Base-by-base conservation (phyloP, 1,140 invertebrate genomes). In the Drosophila parabipectinata region DNA sequence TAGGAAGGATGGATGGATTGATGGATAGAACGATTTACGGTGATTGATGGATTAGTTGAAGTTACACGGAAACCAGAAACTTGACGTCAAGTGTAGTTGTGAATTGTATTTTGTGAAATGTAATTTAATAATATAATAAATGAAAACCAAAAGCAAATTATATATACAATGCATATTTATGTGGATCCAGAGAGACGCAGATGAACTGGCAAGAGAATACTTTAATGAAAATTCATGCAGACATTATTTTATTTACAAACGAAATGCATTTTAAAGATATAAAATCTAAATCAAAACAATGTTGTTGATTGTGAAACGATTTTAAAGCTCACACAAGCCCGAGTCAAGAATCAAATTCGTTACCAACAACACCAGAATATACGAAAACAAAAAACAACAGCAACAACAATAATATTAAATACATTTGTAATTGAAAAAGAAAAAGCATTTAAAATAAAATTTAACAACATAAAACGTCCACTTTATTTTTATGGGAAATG, bases 61-160 rank as follows among this genome's bases (percentile, higher is more conserved):
- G 69, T 66, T 72, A 63, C 61, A 73, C 62, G 60, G 37, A 72
- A 77, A 66, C 63, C 74, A 76, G 59, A 83, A 79, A 88, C 83
- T 88, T 83, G 76, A 72, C 72, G 77, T 87, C 81, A 84, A 91
- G 79, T 75, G 82, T 91, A 91, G 90, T 91, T 91, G 90, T 91
- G 90, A 91, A 90, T 88, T 91, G 90, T 91, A 91, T 91, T 91
- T 91, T 91, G 90, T 91, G 90, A 91, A 89, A 89, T 78, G 82
- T 87, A 88, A 87, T 87, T 85, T 87, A 87, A 85, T 81, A 81
- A 78, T 34, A 77, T 66, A 63, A 34, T 34, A 80, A 84, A 79
- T 62, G 30, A 64, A 77, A 68, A 66, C 55, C 54, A 21, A 50
- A 82, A 61, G 63, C 39, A 79, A 84, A 79, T 83, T 82, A 82